Percentiles rank a stretch among this genome's conserved stretches.
phyloP scores from a whole-genome alignment of 2,888 invertebrate genomes.

The Malthinus seriepunctatus region DNA sequence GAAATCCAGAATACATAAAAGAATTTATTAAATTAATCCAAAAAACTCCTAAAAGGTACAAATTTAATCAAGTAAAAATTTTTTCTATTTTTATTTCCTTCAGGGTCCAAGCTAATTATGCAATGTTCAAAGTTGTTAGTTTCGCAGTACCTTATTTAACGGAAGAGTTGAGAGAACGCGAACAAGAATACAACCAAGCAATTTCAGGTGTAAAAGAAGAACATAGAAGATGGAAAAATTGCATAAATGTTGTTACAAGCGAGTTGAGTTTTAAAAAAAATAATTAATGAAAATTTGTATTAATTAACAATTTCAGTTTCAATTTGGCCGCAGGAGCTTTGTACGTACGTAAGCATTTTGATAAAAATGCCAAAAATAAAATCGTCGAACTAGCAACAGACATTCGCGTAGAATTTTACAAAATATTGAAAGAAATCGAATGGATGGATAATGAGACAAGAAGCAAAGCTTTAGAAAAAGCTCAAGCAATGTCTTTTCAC shows the following conservation, averaged over 20 bases:
- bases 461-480: constrained; percentile 10
- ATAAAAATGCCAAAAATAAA: constrained; percentile 78
- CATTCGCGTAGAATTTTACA: constrained; percentile 79
- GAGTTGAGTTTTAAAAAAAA: constrained; percentile 2
- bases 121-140: constrained; percentile 88
- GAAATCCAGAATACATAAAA: constrained; percentile 79
- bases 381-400: constrained; percentile 87
- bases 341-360: constrained; percentile 80
- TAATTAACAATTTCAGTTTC: constrained; percentile 54
- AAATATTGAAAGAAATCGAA: constrained; percentile 75
- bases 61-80: neutral
- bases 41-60: constrained; percentile 58
- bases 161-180: constrained; percentile 75
- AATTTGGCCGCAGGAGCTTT: constrained; percentile 74
- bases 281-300: too few relatives aligned
- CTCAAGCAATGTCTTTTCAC: constrained; percentile 1
- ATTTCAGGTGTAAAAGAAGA: constrained; percentile 82
- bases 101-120: constrained; percentile 83
- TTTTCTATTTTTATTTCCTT: neutral
- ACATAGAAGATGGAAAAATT: constrained; percentile 85
- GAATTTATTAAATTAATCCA: constrained; percentile 67
- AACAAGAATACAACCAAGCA: constrained; percentile 78
- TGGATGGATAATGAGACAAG: constrained; percentile 83
- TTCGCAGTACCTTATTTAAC: constrained; percentile 80
- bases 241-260: constrained; percentile 73